Evolutionary conservation across 2,113 vertebrate genomes (phyloP).

Genomic region (Hypocryptadius cinnamomeus): DNA sequence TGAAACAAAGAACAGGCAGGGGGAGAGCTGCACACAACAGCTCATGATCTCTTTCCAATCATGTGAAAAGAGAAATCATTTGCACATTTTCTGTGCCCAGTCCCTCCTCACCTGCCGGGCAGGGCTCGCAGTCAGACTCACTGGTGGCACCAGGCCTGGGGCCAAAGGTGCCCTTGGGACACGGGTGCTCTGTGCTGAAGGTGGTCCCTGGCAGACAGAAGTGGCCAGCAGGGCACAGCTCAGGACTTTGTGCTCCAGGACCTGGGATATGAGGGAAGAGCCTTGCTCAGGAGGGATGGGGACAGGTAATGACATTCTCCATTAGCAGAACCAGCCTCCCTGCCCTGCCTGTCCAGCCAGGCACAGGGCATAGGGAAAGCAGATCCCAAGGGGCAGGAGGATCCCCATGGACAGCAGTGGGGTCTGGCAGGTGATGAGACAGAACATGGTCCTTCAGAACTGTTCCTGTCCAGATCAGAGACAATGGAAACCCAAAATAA

Average conservation of each 20-base stretch:
- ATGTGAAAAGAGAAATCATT: fast-evolving
- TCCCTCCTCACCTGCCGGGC: constrained; percentile 75
- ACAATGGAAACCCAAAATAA: neutral
- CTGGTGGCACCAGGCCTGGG: constrained; percentile 64
- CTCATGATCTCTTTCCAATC: fast-evolving
- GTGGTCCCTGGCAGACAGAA: constrained; percentile 77
- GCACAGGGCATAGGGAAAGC: constrained; percentile 55
- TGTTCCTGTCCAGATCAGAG: neutral
- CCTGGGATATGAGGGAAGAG: constrained; percentile 26
- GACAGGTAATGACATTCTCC: neutral
- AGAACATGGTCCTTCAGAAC: neutral
- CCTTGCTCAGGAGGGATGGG: neutral
- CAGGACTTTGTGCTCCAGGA: constrained; percentile 53
- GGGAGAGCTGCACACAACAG: neutral
- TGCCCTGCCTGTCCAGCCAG: neutral
- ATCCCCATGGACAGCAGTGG: neutral
- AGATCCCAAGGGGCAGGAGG: constrained; percentile 50
- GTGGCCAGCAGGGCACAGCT: constrained; percentile 73
- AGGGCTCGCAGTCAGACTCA: constrained; percentile 73
- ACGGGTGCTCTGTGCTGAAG: constrained; percentile 71
- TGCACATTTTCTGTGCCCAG: neutral
- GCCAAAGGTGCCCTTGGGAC: constrained; percentile 80
- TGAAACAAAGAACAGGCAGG: constrained; percentile 18
- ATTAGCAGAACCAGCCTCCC: neutral
- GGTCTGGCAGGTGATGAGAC: constrained; percentile 21